Conservation (phyloP, 2,888 invertebrate genomes). For the Dastarcus helophoroides region DNA sequence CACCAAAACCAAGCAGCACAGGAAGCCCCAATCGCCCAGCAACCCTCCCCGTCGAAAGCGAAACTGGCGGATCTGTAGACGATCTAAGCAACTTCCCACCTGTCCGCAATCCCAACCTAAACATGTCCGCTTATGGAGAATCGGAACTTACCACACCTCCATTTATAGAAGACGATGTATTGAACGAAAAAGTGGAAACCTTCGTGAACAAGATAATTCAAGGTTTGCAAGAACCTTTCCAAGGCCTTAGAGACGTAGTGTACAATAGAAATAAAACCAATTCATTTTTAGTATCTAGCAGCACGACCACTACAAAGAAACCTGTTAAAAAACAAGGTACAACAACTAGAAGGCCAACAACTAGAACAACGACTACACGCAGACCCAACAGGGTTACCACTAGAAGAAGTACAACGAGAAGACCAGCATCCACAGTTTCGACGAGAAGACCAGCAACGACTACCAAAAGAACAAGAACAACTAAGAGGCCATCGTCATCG, state of each 20-base stretch:
- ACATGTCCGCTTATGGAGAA: conserved; percentile 50
- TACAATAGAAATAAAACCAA: conserved; percentile 40
- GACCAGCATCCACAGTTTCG: conserved; percentile 30
- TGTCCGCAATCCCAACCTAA: conserved; percentile 71
- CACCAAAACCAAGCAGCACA: conserved; percentile 50
- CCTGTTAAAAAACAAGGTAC: conserved; percentile 29
- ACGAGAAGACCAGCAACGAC: conserved; percentile 26
- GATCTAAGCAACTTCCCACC: conserved; percentile 74
- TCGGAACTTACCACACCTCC: conserved; percentile 64
- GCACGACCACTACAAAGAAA: conserved; percentile 27
- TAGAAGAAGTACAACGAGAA: conserved; percentile 29
- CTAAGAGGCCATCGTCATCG: conserved; percentile 35
- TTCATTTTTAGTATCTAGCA: too few relatives aligned
- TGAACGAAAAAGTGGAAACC: conserved; percentile 68
- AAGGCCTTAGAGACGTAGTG: conserved; percentile 68
- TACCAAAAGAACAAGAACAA: conserved; percentile 22
- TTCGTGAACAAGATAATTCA: conserved; percentile 77
- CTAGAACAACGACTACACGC: conserved; percentile 12
- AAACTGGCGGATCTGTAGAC: conserved; percentile 48
- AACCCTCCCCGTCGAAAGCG: conserved; percentile 44
- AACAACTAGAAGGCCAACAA: conserved; percentile 25
- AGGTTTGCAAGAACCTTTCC: conserved; percentile 72
- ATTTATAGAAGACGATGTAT: conserved; percentile 62
- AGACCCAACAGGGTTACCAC: conserved; percentile 23
- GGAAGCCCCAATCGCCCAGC: conserved; percentile 23